Conservation (phyloP, 2,888 invertebrate species). For the Nomada ferruginata region DNA sequence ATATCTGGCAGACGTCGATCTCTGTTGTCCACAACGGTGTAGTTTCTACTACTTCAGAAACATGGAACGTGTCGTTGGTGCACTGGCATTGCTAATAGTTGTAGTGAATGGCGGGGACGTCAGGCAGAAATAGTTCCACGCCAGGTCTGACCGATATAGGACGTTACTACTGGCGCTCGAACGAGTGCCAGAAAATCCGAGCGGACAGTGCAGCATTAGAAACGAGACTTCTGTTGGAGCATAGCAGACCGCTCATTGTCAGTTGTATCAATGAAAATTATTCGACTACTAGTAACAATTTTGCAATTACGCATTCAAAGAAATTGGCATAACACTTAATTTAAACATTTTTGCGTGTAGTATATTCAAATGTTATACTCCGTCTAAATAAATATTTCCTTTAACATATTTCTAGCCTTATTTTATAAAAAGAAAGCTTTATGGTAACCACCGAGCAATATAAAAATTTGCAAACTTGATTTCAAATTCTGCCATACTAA, state of each 20-base stretch:
- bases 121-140: slow-evolving; percentile 17
- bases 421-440: too few species aligned
- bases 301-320: neutral
- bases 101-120: slow-evolving; percentile 26
- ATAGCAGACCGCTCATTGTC: too few species aligned
- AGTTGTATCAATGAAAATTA: neutral
- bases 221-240: neutral
- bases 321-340: too few species aligned
- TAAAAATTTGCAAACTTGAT: neutral
- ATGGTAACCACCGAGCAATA: neutral
- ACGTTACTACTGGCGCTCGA: slow-evolving; percentile 29
- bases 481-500: neutral
- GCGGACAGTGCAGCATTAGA: neutral
- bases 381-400: too few species aligned
- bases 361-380: too few species aligned
- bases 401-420: too few species aligned
- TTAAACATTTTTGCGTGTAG: too few species aligned
- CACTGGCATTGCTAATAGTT: slow-evolving; percentile 36
- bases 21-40: slow-evolving; percentile 39
- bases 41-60: slow-evolving; percentile 45
- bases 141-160: slow-evolving; percentile 35
- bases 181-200: slow-evolving; percentile 30
- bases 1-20: slow-evolving; percentile 47
- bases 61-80: slow-evolving; percentile 35
- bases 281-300: neutral